Evolutionary conservation across 1,140 invertebrate species (phyloP), one percentile per base, ranked within the genome.

Genomic region (Amyelois transitella): DNA sequence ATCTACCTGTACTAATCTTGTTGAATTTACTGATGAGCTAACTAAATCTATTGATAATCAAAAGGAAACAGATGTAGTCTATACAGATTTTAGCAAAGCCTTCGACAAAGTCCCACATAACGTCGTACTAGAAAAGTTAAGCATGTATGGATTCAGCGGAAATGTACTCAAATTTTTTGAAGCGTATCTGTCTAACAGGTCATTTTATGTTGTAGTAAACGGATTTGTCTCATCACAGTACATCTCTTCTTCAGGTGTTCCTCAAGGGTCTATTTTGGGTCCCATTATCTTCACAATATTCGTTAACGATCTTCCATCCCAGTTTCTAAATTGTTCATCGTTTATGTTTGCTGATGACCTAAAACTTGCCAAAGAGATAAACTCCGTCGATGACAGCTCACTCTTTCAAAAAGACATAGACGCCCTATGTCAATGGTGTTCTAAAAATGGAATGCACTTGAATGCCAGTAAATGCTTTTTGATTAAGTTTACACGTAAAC

Each of bases 1-100:
- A 21, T 64, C 57, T 10, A 64, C 62, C 20, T 20, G 21, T 22
- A 60, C 58, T 0, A 60, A 66, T 49, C 20, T 66, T n/a, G 48
- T 58, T 17, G 22, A 10, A 19, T 57, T 25, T 51, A 21, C 28
- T 20, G 47, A 50, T n/a, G 38, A 49, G 50, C 2, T 47, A 7
- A 25, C 22, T 8, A 22, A 55, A 18, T 43, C 20, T 22, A 10
- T 66, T n/a, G 55, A 61, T 28, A 6, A 18, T 7, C 24, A 51
- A 21, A 54, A 53, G 24, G 49, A 55, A 18, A 22, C 56, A n/a
- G 56, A 66, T 43, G 50, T 21, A 4, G 53, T 66, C 43, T 65
- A 65, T 28, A 60, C 55, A 0, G 62, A 64, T 45, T 62, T 56
- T 17, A 24, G 24, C 12, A 62, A 62, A 32, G 54, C 59, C 4